These are phyloP conservation scores for Silurus glanis DNA, from an alignment of 2,113 vertebrate genomes.

Conservation along the genomic window DNA sequence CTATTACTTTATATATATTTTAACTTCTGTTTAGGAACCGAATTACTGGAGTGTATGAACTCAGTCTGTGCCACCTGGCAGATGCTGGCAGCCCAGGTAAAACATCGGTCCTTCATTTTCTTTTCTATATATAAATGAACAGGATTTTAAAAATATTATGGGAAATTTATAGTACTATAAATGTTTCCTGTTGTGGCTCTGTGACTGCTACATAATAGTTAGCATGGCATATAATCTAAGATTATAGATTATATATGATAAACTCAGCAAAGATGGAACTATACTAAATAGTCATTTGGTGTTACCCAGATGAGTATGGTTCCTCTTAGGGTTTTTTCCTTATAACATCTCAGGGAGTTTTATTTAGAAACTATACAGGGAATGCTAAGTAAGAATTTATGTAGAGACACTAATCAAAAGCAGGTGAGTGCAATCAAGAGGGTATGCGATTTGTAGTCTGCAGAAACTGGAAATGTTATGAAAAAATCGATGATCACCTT, in stretches of 20 bases:
- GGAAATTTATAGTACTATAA: neutral
- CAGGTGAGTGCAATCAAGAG: neutral
- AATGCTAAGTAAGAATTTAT: neutral
- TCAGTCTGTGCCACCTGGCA: constrained; percentile 87
- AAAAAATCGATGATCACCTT: neutral
- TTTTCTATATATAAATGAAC: neutral
- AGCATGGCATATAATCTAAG: neutral
- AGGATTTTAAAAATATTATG: neutral
- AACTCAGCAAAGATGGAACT: too few relatives aligned
- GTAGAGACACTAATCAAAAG: neutral
- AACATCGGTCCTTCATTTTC: neutral
- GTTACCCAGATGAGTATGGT: too few relatives aligned
- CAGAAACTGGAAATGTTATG: neutral
- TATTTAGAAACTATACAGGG: too few relatives aligned
- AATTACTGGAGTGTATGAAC: constrained; percentile 91
- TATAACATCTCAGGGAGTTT: too few relatives aligned
- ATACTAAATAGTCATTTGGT: too few relatives aligned
- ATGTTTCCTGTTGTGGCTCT: neutral
- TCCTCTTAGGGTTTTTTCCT: too few relatives aligned
- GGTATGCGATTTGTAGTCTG: neutral
- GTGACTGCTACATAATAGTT: neutral
- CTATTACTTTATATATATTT: neutral
- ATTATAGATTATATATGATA: too few relatives aligned
- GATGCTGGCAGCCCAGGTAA: constrained; percentile 93
- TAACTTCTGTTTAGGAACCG: constrained; percentile 78